Percentiles rank a stretch among this genome's conserved stretches.
These are phyloP conservation scores for Epiblema foenella DNA, from an alignment of 2,888 invertebrate genomes.

Conservation along the genomic window DNA sequence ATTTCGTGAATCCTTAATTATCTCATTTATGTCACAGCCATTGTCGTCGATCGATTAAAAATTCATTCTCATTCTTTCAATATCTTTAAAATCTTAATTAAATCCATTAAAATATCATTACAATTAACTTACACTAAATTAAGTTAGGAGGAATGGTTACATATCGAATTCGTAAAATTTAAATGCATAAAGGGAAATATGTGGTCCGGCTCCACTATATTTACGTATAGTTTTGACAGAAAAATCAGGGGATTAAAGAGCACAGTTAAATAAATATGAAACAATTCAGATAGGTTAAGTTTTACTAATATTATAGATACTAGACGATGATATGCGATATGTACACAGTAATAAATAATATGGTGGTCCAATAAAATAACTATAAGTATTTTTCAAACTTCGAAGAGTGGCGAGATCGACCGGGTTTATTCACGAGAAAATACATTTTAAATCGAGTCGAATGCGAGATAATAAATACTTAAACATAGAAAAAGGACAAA, in stretches of 20 bases:
- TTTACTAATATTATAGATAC: too few relatives aligned
- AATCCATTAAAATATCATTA: conserved; percentile 49
- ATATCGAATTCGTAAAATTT: conserved; percentile 24
- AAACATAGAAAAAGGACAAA: too few relatives aligned
- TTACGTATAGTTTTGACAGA: neutral
- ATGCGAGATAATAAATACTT: too few relatives aligned
- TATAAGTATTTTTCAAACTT: too few relatives aligned
- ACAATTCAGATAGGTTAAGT: too few relatives aligned
- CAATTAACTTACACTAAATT: conserved; percentile 42
- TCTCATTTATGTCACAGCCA: conserved; percentile 67
- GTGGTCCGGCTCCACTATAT: neutral
- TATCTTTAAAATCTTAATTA: conserved; percentile 46
- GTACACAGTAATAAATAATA: too few relatives aligned
- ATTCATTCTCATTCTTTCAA: conserved; percentile 14
- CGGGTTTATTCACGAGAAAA: too few relatives aligned
- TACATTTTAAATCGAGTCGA: too few relatives aligned
- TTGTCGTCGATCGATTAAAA: conserved; percentile 50
- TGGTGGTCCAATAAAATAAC: too few relatives aligned
- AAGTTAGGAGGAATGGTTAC: conserved; percentile 11
- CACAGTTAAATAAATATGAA: too few relatives aligned
- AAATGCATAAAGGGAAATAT: conserved; percentile 20
- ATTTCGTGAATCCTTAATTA: conserved; percentile 41
- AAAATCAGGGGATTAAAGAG: neutral
- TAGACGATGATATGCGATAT: too few relatives aligned
- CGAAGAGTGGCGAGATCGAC: too few relatives aligned